phyloP scores from a whole-genome alignment of 2,888 invertebrate species.

The Dasypolia templi region DNA sequence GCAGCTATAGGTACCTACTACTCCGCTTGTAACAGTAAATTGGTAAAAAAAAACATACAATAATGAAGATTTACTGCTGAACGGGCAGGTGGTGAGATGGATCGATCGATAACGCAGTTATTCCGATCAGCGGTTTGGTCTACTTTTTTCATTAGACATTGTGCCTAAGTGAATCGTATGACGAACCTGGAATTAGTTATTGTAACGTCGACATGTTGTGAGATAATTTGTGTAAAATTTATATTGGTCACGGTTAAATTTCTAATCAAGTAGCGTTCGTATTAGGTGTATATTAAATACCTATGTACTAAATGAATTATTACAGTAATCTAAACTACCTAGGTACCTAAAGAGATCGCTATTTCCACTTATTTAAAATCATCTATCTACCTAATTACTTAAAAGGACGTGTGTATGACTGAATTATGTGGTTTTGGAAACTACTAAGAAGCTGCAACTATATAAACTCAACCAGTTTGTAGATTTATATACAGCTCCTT shows the following conservation, averaged over 20 bases:
- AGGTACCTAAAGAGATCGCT: background rate
- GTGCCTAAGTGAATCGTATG: slow-evolving; percentile 60
- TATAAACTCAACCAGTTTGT: background rate
- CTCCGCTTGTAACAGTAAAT: slow-evolving; percentile 80
- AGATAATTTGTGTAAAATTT: slow-evolving; percentile 8
- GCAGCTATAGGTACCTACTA: slow-evolving; percentile 61
- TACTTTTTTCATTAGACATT: slow-evolving; percentile 70
- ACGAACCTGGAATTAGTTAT: slow-evolving; percentile 43
- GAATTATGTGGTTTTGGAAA: slow-evolving; percentile 1
- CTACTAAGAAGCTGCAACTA: background rate
- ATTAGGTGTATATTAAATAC: background rate
- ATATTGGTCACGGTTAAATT: slow-evolving; percentile 4
- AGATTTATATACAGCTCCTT: slow-evolving; percentile 1
- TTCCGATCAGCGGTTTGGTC: slow-evolving; percentile 75
- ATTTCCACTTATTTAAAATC: background rate
- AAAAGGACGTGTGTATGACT: too few relatives aligned
- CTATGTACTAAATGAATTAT: background rate
- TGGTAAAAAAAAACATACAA: slow-evolving; percentile 81
- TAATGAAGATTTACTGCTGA: slow-evolving; percentile 85
- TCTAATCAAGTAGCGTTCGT: background rate
- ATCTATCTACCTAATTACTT: background rate
- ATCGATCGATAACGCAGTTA: slow-evolving; percentile 80
- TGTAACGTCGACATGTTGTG: slow-evolving; percentile 24
- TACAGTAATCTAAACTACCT: background rate
- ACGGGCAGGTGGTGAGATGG: slow-evolving; percentile 81